Evolutionary conservation across 2,113 vertebrate genomes (phyloP).

Genomic region (Pelmatolapia mariae): DNA sequence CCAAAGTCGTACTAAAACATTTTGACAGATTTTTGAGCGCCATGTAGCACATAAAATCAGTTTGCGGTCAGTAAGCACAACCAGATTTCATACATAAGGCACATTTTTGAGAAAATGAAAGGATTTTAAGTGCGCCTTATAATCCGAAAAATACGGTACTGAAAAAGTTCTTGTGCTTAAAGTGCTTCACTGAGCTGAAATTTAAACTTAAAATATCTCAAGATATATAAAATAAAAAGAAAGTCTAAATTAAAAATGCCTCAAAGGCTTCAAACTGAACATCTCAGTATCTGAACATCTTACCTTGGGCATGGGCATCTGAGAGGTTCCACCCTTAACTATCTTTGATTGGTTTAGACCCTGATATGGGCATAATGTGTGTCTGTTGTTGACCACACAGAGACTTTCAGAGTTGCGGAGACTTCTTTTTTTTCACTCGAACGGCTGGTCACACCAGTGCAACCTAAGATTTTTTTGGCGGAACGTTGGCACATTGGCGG

Average conservation of each 20-base stretch:
- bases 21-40: no score
- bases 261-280: neutral
- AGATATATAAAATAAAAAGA: neutral
- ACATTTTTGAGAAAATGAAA: no score
- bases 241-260: rapidly evolving
- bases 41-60: no score
- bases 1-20: no score
- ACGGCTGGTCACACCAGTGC: neutral
- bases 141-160: neutral
- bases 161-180: neutral
- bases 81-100: no score
- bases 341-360: neutral
- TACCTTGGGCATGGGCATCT: neutral
- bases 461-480: neutral
- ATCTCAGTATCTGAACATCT: neutral
- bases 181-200: neutral
- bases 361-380: neutral
- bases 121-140: no score
- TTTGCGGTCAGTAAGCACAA: no score
- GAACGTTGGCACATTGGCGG: neutral
- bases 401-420: neutral
- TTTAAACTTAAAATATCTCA: neutral
- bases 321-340: neutral
- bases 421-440: neutral
- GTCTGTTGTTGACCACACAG: neutral